Conservation (phyloP, 23 tunicate species). For the Halocynthia aurantium region DNA sequence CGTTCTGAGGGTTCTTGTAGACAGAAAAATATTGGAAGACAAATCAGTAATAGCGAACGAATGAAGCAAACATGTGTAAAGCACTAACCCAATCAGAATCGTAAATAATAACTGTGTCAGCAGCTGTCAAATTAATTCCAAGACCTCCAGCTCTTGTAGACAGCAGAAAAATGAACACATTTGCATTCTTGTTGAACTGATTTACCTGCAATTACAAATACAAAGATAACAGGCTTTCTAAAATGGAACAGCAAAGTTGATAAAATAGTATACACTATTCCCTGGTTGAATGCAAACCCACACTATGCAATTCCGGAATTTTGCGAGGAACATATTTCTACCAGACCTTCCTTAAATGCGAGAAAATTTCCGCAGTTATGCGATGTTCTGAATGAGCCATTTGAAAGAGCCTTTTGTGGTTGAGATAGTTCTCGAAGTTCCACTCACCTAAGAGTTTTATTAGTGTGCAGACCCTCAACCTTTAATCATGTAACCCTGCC, state of each 20-base stretch:
- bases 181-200: slow-evolving; percentile 46
- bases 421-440: too few species aligned
- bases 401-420: too few species aligned
- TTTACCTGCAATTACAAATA: slow-evolving; percentile 37
- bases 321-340: too few species aligned
- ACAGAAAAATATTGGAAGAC: neutral
- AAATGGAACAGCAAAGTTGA: neutral
- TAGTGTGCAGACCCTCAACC: too few species aligned
- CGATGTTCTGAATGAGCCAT: too few species aligned
- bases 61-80: neutral
- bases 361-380: too few species aligned
- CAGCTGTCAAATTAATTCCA: slow-evolving; percentile 84
- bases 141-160: slow-evolving; percentile 93
- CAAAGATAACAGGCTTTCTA: neutral
- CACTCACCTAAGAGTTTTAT: too few species aligned
- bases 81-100: slow-evolving; percentile 89
- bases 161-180: slow-evolving; percentile 72
- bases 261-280: neutral
- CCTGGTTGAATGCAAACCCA: neutral
- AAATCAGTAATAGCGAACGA: neutral
- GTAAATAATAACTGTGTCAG: slow-evolving; percentile 80
- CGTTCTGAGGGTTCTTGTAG: slow-evolving; percentile 72
- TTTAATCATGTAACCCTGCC: too few species aligned
- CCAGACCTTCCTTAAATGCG: too few species aligned
- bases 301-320: neutral